Percentiles rank a stretch among this genome's conserved stretches.
Conservation (phyloP, 2,113 vertebrate genomes). For the Tyto alba region DNA sequence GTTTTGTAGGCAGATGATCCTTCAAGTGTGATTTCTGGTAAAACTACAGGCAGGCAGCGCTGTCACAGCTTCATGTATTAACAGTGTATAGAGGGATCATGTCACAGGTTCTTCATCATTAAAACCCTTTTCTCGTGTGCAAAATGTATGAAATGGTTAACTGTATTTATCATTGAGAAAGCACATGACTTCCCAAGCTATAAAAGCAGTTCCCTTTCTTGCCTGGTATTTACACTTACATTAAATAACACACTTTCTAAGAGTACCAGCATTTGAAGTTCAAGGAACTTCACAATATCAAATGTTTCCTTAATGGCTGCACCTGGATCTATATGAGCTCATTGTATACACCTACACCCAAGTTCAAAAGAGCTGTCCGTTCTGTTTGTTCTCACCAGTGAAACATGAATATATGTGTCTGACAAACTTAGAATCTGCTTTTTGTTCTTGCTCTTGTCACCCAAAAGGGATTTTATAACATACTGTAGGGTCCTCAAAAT, state of each 20-base stretch:
- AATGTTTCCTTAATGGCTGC: conserved; percentile 35
- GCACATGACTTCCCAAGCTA: not conserved
- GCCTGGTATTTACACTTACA: not conserved
- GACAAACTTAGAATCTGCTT: conserved; percentile 45
- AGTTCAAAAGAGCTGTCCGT: conserved; percentile 3
- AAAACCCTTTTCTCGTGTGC: not conserved
- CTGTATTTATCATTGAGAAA: not conserved
- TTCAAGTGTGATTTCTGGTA: not conserved
- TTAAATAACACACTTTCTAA: not conserved
- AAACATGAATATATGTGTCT: not conserved
- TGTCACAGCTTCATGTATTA: not conserved
- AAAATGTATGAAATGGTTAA: not conserved
- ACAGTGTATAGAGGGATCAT: not conserved
- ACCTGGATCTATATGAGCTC: conserved; percentile 57
- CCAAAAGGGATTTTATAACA: conserved; percentile 21
- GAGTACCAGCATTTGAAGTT: not conserved
- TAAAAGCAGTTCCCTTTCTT: not conserved
- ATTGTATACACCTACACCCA: conserved; percentile 10
- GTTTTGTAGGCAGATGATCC: not conserved
- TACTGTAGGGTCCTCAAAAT: not conserved
- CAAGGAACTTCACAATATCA: not conserved
- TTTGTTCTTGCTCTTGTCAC: conserved; percentile 60
- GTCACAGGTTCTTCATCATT: not conserved
- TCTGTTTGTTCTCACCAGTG: conserved; percentile 68
- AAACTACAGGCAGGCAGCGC: not conserved